phyloP scores from a whole-genome alignment of 2,888 invertebrate genomes.

The Unio pictorum region DNA sequence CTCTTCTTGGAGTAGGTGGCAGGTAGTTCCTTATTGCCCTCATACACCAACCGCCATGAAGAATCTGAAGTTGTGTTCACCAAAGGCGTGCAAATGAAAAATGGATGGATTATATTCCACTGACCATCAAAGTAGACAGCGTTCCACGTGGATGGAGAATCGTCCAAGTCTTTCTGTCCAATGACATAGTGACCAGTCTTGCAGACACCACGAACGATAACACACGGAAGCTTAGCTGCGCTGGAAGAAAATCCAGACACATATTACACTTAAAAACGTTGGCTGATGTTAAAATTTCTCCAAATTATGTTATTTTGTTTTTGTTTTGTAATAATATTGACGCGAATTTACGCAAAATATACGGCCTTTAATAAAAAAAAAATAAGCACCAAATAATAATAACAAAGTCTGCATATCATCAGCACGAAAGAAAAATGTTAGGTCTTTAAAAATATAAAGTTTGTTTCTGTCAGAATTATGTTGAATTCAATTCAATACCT shows the following conservation, averaged over 20 bases:
- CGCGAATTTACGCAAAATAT: no score
- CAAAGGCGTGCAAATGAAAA: conserved; percentile 54
- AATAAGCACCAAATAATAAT: no score
- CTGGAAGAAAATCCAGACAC: conserved; percentile 28
- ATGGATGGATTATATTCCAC: conserved; percentile 62
- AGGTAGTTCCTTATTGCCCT: conserved; percentile 15
- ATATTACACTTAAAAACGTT: not conserved
- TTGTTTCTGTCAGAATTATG: no score
- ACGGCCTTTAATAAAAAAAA: no score
- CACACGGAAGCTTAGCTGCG: conserved; percentile 52
- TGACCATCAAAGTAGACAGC: conserved; percentile 53
- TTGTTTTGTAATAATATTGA: no score
- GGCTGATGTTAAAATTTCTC: not conserved
- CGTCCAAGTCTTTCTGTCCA: conserved; percentile 44
- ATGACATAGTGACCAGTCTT: conserved; percentile 56
- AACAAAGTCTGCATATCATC: no score
- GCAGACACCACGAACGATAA: conserved; percentile 53
- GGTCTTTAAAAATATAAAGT: no score
- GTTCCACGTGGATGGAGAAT: conserved; percentile 56
- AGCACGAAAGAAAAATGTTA: no score
- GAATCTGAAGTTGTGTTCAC: conserved; percentile 16
- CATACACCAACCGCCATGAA: conserved; percentile 44
- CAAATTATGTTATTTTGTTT: not conserved
- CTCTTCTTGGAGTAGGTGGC: conserved; percentile 23
- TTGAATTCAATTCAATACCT: no score